phyloP scores from a whole-genome alignment of 2,888 invertebrate genomes.

The Unio delphinus region DNA sequence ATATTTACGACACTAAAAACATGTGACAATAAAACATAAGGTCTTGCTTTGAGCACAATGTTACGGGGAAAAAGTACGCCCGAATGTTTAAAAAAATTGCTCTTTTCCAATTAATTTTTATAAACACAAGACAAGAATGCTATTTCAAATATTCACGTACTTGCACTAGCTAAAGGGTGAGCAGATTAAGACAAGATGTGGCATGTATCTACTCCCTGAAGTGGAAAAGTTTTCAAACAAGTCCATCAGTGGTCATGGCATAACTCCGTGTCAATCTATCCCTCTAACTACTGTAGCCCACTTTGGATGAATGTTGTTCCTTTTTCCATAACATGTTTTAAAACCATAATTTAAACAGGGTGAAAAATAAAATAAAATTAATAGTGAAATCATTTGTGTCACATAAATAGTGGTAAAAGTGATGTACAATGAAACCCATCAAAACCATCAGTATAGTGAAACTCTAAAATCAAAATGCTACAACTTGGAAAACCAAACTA shows the following conservation, averaged over 20 bases:
- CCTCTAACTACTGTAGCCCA: constrained; percentile 65
- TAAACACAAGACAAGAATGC: constrained; percentile 86
- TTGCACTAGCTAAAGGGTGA: constrained; percentile 65
- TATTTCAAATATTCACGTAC: constrained; percentile 54
- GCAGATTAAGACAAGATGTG: constrained; percentile 30
- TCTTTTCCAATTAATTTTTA: constrained; percentile 87
- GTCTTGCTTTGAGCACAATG: not conserved
- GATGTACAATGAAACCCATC: no score
- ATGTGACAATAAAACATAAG: constrained; percentile 3
- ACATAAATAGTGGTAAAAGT: no score
- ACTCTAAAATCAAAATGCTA: no score
- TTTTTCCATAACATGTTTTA: no score
- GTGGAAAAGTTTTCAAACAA: not conserved
- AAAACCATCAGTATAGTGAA: no score
- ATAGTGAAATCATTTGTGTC: no score
- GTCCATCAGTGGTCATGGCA: constrained; percentile 7
- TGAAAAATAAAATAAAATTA: no score
- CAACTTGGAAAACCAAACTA: no score
- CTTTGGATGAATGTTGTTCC: no score
- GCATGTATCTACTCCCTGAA: not conserved
- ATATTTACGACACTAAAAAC: not conserved
- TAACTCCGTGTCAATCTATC: constrained; percentile 53
- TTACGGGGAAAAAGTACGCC: constrained; percentile 67
- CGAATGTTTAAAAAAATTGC: constrained; percentile 90
- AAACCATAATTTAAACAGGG: no score